Base-by-base conservation (phyloP, 2,888 invertebrate genomes). In the Melangyna quadrimaculata region DNA sequence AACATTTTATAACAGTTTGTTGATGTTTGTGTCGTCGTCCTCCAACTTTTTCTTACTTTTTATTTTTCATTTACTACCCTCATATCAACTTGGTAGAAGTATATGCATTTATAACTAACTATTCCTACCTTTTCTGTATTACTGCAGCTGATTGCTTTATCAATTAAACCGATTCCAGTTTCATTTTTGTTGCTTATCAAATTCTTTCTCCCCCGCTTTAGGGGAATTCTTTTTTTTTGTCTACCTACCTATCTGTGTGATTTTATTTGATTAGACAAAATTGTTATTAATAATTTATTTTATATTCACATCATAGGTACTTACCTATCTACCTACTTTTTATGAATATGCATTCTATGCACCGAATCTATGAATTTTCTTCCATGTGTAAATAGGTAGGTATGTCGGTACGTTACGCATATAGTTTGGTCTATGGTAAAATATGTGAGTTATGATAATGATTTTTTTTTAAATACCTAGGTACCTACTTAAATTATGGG, bases 131-230 rank as follows among this genome's bases (percentile, higher is more conserved):
- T 57, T 22, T 7, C 19, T 22, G 24, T 57, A 40, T 45, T 72
- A 45, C 61, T 80, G 63, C 69, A 55, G 80, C 69, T 86, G 80
- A 86, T 81, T 86, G 78, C 81, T 78, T 70, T 86, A 70, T 72
- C 63, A 70, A 73, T 71, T 32, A 55, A 77, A 67, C 71, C 61
- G 70, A 57, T 48, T 73, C 17, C n/a, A 48, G 35, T 29, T 72
- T 24, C 57, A 51, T 55, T 59, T 51, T 67, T 61, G 45, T 29
- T 57, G 12, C 22, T 65, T 48, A 22, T 45, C 32, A 43, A 24
- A 19, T 1, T 65, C 7, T 27, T 7, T 43, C 43, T 45, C 65
- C 65, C 45, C 65, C 29, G 65, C 65, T 65, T 29, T 3, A 24
- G 59, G 43, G n/a, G 24, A 63, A 61, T 12, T 61, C 14, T 19